A percentile compares a stretch with the other conserved stretches of the same genome.
phyloP scores from a whole-genome alignment of 2,113 vertebrate genomes.

The Atherinomorus stipes region DNA sequence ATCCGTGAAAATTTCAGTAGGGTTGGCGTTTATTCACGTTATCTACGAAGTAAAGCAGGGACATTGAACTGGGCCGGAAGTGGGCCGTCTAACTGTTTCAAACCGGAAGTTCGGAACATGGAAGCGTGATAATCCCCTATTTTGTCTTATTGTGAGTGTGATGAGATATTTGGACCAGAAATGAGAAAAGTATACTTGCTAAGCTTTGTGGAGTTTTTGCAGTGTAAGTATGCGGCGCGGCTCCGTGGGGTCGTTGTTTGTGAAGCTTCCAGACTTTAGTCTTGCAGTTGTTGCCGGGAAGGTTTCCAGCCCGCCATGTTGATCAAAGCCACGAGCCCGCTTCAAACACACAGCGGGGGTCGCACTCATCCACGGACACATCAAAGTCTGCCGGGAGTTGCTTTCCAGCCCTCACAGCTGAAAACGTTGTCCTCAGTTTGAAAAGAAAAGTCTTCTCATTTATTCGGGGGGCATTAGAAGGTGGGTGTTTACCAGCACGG shows the following conservation, averaged over 20 bases:
- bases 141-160: too few relatives aligned
- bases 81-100: too few relatives aligned
- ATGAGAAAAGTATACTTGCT: too few relatives aligned
- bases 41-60: too few relatives aligned
- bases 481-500: too few relatives aligned
- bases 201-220: too few relatives aligned
- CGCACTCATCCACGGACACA: not conserved
- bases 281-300: not conserved
- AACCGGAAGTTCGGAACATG: too few relatives aligned
- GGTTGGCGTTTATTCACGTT: too few relatives aligned
- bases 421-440: not conserved
- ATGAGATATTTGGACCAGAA: too few relatives aligned
- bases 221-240: not conserved
- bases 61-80: too few relatives aligned
- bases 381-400: not conserved
- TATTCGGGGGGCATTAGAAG: not conserved
- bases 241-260: constrained; percentile 6
- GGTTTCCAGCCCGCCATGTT: not conserved
- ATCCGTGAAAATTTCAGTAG: too few relatives aligned
- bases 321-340: constrained; percentile 2
- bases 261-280: not conserved
- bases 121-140: too few relatives aligned
- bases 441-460: not conserved
- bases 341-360: constrained; percentile 7
- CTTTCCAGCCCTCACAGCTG: not conserved